Evolutionary conservation across 1,140 invertebrate species (phyloP).

Genomic region (Bursaphelenchus mucronatus): DNA sequence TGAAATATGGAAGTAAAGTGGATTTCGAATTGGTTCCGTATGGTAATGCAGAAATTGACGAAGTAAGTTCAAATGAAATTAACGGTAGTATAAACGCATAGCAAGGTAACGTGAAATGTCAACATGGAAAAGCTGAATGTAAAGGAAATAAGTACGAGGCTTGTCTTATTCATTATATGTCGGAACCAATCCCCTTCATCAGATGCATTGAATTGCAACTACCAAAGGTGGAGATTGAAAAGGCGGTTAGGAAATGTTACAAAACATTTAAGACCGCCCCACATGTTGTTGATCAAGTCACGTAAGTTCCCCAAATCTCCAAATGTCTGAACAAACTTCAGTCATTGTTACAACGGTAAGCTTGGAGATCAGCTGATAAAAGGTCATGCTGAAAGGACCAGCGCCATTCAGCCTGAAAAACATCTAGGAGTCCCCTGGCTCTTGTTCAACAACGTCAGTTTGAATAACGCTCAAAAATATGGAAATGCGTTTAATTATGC

Average conservation of each 20-base stretch:
- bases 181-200: slow-evolving; percentile 31
- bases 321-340: slow-evolving; percentile 1
- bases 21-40: slow-evolving; percentile 33
- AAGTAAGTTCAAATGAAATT: slow-evolving; percentile 10
- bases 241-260: slow-evolving; percentile 24
- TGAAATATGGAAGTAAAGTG: slow-evolving; percentile 24
- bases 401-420: slow-evolving; percentile 14
- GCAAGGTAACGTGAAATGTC: slow-evolving; percentile 26
- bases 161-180: slow-evolving; percentile 22
- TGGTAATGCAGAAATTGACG: slow-evolving; percentile 30
- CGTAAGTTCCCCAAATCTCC: slow-evolving; percentile 6
- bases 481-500: not conserved
- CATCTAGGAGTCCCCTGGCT: slow-evolving; percentile 23
- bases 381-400: slow-evolving; percentile 17
- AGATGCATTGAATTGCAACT: slow-evolving; percentile 24
- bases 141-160: slow-evolving; percentile 25
- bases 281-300: slow-evolving; percentile 22
- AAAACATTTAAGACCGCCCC: slow-evolving; percentile 7
- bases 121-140: slow-evolving; percentile 31
- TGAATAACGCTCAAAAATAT: slow-evolving; percentile 11
- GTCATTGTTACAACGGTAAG: slow-evolving; percentile 21
- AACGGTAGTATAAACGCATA: slow-evolving; percentile 13
- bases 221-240: slow-evolving; percentile 8
- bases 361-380: slow-evolving; percentile 14
- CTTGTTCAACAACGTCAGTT: slow-evolving; percentile 24